These are phyloP conservation scores for Heliconius ethilla DNA, from an alignment of 2,888 invertebrate species.

Conservation along the genomic window DNA sequence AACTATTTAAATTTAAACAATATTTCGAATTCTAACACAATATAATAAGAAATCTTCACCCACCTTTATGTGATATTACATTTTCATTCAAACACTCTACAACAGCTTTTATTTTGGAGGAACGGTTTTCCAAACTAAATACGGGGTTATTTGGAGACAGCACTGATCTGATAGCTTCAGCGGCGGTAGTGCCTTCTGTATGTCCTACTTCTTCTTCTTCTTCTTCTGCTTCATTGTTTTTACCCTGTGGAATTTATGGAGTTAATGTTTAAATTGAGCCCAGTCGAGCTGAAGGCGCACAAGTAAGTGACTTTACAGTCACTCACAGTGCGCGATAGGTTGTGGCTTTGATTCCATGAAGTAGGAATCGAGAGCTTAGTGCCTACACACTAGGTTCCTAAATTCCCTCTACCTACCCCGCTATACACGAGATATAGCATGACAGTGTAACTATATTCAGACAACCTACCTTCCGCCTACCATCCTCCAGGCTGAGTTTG, in stretches of 20 bases:
- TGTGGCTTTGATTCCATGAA: no score
- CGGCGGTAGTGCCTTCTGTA: constrained; percentile 71
- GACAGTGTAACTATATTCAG: not conserved
- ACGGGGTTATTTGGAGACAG: constrained; percentile 87
- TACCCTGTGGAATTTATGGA: constrained; percentile 48
- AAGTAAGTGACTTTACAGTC: no score
- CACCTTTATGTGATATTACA: constrained; percentile 72
- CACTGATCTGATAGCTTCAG: constrained; percentile 83
- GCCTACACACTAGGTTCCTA: not conserved
- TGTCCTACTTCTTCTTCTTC: constrained; percentile 47
- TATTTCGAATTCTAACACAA: no score
- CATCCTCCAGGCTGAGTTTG: constrained; percentile 80
- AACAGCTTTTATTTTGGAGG: constrained; percentile 86
- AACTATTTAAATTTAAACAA: no score
- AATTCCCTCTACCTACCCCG: not conserved
- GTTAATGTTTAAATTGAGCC: not conserved
- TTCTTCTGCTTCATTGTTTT: constrained; percentile 45
- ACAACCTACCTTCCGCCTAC: constrained; percentile 51
- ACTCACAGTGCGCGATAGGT: no score
- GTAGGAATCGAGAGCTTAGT: not conserved
- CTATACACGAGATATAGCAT: not conserved
- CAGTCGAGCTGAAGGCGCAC: no score
- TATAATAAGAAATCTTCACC: constrained; percentile 11
- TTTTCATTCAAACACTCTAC: constrained; percentile 80
- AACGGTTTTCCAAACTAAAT: constrained; percentile 81